These are phyloP conservation scores for Agonum fuliginosum DNA, from an alignment of 2,888 invertebrate species.

Conservation along the genomic window DNA sequence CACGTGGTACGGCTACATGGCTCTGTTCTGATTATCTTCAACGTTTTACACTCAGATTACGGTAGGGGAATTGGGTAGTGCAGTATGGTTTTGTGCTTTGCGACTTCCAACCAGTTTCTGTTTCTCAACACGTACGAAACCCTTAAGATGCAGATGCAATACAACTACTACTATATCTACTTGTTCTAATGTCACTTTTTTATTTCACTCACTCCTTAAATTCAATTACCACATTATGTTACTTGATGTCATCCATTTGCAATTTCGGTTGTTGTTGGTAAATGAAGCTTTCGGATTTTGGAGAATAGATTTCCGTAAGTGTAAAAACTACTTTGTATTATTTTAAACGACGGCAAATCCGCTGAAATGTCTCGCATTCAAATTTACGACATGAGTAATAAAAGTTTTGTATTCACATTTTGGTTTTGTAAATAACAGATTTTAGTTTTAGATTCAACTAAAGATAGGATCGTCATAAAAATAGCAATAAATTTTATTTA, in stretches of 20 bases:
- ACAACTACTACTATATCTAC: too few relatives aligned
- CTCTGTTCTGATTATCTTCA: conserved; percentile 70
- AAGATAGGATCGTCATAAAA: conserved; percentile 32
- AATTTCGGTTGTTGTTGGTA: too few relatives aligned
- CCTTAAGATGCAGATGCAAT: too few relatives aligned
- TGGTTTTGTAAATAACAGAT: conserved; percentile 42
- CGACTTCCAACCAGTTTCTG: background rate
- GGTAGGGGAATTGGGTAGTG: conserved; percentile 33
- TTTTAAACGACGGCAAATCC: background rate
- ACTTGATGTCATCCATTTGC: too few relatives aligned
- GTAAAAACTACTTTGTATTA: conserved; percentile 15
- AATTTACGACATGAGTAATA: conserved; percentile 40
- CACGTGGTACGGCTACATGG: conserved; percentile 66
- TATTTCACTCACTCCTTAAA: too few relatives aligned
- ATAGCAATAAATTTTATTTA: conserved; percentile 44
- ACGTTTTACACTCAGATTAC: conserved; percentile 67
- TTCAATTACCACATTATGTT: too few relatives aligned
- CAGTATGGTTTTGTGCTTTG: conserved; percentile 43
- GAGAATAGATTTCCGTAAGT: background rate
- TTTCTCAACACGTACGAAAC: conserved; percentile 5
- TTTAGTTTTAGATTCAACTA: conserved; percentile 43
- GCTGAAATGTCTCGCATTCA: conserved; percentile 19
- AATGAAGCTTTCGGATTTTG: too few relatives aligned
- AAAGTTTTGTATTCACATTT: conserved; percentile 45
- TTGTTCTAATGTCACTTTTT: too few relatives aligned